phyloP scores from a whole-genome alignment of 1,140 invertebrate genomes.

The Cydia fagiglandana region DNA sequence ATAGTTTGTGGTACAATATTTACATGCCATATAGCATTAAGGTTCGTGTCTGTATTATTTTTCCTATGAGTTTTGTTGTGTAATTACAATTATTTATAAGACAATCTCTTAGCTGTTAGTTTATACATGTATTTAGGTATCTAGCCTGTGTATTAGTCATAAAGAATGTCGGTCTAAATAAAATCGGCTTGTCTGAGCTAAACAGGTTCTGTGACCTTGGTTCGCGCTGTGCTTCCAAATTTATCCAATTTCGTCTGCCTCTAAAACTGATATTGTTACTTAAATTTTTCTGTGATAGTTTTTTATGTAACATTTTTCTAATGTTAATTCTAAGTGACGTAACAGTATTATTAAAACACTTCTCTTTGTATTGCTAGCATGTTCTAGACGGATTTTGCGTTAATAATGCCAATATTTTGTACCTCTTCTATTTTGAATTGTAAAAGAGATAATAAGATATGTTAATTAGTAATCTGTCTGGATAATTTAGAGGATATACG shows the following conservation, averaged over 20 bases:
- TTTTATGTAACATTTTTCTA: slow-evolving; percentile 51
- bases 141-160: slow-evolving; percentile 16
- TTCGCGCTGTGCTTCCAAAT: slow-evolving; percentile 45
- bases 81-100: background rate
- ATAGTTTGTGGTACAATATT: slow-evolving; percentile 22
- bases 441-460: slow-evolving; percentile 37
- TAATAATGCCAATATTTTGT: slow-evolving; percentile 44
- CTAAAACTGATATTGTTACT: slow-evolving; percentile 38
- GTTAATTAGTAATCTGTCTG: slow-evolving; percentile 35
- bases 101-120: background rate
- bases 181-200: slow-evolving; percentile 4
- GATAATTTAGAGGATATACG: background rate
- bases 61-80: background rate
- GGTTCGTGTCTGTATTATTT: slow-evolving; percentile 37
- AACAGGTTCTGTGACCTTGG: slow-evolving; percentile 53
- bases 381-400: slow-evolving; percentile 37
- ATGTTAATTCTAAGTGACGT: slow-evolving; percentile 18
- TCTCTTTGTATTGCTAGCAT: slow-evolving; percentile 55
- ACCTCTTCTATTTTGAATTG: slow-evolving; percentile 38
- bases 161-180: slow-evolving; percentile 8
- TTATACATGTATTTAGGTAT: slow-evolving; percentile 1
- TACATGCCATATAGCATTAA: slow-evolving; percentile 24
- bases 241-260: slow-evolving; percentile 37
- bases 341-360: slow-evolving; percentile 52
- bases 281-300: slow-evolving; percentile 60